Base-by-base conservation (phyloP, 2,113 vertebrate genomes). In the Paralichthys olivaceus region DNA sequence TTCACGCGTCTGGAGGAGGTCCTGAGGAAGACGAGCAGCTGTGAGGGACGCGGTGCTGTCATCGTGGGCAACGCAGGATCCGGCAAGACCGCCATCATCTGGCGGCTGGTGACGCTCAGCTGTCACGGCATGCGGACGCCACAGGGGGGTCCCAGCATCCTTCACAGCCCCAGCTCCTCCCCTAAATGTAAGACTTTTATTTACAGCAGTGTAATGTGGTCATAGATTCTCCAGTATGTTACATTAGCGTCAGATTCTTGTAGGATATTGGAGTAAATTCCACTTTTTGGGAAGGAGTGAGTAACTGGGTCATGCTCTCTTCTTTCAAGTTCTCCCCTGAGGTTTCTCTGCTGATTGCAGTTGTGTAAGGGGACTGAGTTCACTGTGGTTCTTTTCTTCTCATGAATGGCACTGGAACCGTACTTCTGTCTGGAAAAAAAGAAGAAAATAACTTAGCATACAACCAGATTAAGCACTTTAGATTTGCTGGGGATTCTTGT, bases 81-180 rank as follows among this genome's bases (percentile, higher is more conserved):
- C 15, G 98, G 98, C 71, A 99, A 99, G 93, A 99, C 97, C 0
- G 97, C 98, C 0, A 60, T 98, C 79, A 92, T 98, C 84, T 99
- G 97, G 67, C 95, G 96, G 69, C 91, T 99, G 90, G 97, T 99
- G 90, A 96, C 97, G 0, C 95, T 99, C 54, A 99, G 98, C 94
- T 98, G 97, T 89, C 98, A 99, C 0, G 96, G 97, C 19, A 94
- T 93, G 79, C 96, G 96, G 72, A 96, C 97, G 91, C 94, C 95
- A 68, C 97, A 97, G 73, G 97, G 86, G 59, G 90, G 82, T 67
- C 74, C 96, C 57, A 73, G 47, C 82, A 95, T 96, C 47, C 96
- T 96, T 68, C 97, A 90, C 85, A 97, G 96, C 73, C 95, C 96
- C 0, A 47, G 90, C 64, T 91, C 95, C 5, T 96, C 96, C 47